Conservation (phyloP, 2,888 invertebrate genomes). For the Microdon myrmicae region DNA sequence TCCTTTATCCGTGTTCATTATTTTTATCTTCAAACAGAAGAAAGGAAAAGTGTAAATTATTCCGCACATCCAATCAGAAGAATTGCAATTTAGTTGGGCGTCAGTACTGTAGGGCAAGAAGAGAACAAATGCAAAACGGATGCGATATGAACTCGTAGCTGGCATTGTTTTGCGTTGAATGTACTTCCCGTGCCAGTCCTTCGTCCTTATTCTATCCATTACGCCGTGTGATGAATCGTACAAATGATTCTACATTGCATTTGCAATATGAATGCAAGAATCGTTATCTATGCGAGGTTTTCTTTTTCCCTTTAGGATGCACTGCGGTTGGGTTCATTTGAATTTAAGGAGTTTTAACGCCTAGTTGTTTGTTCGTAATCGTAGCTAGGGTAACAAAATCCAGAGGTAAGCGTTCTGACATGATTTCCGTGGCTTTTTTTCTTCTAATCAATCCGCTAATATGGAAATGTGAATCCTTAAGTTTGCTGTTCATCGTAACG, state of each 20-base stretch:
- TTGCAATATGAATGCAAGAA: constrained; percentile 12
- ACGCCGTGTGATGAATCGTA: constrained; percentile 48
- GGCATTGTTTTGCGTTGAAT: constrained; percentile 44
- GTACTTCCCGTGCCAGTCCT: constrained; percentile 30
- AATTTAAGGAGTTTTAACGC: constrained; percentile 2
- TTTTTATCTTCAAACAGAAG: constrained; percentile 59
- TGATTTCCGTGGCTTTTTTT: constrained; percentile 42
- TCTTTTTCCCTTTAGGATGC: constrained; percentile 33
- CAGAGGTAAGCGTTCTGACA: too few species aligned
- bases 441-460: constrained; percentile 38
- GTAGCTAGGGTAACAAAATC: too few species aligned
- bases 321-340: constrained; percentile 29
- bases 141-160: constrained; percentile 40
- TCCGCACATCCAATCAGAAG: constrained; percentile 61
- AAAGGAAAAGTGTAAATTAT: constrained; percentile 53
- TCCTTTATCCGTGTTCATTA: constrained; percentile 61
- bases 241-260: constrained; percentile 42
- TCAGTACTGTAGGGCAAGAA: neutral
- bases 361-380: too few species aligned
- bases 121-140: constrained; percentile 25
- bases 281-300: constrained; percentile 37
- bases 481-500: constrained; percentile 35
- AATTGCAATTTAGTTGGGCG: constrained; percentile 63
- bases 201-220: constrained; percentile 51
- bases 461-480: constrained; percentile 42